A percentile compares a stretch with the other conserved stretches of the same genome.
These are phyloP conservation scores for Synanthedon vespiformis DNA, from an alignment of 2,888 invertebrate species.

Conservation along the genomic window DNA sequence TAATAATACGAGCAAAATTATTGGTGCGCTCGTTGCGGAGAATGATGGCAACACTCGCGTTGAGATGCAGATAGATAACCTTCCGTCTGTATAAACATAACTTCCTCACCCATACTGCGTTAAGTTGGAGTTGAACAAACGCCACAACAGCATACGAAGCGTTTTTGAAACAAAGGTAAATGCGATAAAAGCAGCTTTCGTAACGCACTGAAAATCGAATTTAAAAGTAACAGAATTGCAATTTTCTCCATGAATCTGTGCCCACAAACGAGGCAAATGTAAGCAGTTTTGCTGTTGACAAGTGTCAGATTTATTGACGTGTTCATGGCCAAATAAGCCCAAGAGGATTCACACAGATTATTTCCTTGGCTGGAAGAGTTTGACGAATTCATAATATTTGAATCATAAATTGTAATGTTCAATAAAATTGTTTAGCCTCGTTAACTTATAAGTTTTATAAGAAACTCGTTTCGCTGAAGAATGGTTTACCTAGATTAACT, in stretches of 20 bases:
- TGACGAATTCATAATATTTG: too few relatives aligned
- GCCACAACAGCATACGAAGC: not conserved
- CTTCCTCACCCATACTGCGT: not conserved
- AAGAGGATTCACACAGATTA: constrained; percentile 17
- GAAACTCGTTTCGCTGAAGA: too few relatives aligned
- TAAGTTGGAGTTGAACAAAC: not conserved
- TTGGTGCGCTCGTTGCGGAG: constrained; percentile 17
- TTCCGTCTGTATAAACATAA: not conserved
- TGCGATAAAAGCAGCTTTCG: not conserved
- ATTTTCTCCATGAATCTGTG: constrained; percentile 1
- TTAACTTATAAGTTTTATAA: too few relatives aligned
- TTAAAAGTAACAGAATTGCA: constrained; percentile 3
- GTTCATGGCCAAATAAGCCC: constrained; percentile 42
- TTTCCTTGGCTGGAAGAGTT: not conserved
- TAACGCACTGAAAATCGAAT: not conserved
- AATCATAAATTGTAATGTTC: too few relatives aligned
- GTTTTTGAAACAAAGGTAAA: not conserved
- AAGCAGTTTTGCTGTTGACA: constrained; percentile 42
- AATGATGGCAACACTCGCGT: not conserved
- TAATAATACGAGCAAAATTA: constrained; percentile 50
- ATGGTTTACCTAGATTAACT: too few relatives aligned
- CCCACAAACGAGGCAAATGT: constrained; percentile 28
- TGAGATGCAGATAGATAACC: not conserved
- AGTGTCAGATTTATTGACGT: constrained; percentile 54
- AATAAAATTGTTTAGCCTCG: too few relatives aligned